Evolutionary conservation across 1,140 invertebrate species (phyloP).

Genomic region (Ceratina calcarata): DNA sequence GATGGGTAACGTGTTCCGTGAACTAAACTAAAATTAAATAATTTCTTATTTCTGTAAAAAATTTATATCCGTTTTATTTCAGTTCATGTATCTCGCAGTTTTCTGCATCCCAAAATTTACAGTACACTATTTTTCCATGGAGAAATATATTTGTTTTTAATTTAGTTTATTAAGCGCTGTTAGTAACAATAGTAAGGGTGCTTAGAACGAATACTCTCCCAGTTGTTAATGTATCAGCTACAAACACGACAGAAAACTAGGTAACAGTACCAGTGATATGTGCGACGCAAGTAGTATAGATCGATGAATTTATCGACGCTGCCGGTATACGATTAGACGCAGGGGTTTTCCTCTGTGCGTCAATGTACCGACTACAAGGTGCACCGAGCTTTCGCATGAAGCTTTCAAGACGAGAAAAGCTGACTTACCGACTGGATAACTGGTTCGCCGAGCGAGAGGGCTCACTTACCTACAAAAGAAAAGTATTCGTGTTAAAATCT

Average conservation of each 20-base stretch:
- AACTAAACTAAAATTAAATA: not conserved
- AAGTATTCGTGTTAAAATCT: slow-evolving; percentile 15
- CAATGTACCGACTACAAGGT: slow-evolving; percentile 35
- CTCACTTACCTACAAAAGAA: slow-evolving; percentile 63
- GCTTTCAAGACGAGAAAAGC: slow-evolving; percentile 47
- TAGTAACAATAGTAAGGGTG: too few species aligned
- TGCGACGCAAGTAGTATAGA: slow-evolving; percentile 36
- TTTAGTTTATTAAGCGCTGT: too few species aligned
- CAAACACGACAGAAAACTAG: not conserved
- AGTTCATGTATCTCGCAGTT: not conserved
- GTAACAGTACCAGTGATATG: not conserved
- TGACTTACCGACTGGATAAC: slow-evolving; percentile 57
- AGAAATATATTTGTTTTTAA: too few species aligned
- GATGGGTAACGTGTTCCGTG: not conserved
- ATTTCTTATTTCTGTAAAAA: not conserved
- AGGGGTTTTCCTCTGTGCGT: not conserved
- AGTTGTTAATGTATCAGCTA: not conserved
- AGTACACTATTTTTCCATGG: too few species aligned
- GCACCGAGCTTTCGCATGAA: slow-evolving; percentile 41
- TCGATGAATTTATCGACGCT: slow-evolving; percentile 7
- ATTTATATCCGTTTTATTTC: not conserved
- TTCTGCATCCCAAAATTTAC: too few species aligned
- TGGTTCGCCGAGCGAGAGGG: slow-evolving; percentile 11
- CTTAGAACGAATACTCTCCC: too few species aligned
- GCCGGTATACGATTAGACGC: slow-evolving; percentile 18